Evolutionary conservation across 2,888 invertebrate species (phyloP).

Genomic region (Scelioninae gen. 1): DNA sequence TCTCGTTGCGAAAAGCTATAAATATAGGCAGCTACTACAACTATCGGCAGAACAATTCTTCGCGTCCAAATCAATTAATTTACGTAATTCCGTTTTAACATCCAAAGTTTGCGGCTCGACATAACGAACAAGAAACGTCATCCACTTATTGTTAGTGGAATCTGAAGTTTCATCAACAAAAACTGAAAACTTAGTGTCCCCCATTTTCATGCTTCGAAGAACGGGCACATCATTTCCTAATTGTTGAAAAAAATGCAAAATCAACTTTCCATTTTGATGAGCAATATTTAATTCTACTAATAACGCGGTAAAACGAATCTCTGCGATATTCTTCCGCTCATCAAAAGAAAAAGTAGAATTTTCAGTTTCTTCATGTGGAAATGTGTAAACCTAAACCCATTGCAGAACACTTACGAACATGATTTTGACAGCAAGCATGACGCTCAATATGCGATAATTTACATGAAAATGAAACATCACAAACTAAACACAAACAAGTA

Average conservation of each 20-base stretch:
- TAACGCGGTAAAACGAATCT: constrained; percentile 3
- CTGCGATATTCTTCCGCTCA: background rate
- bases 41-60: constrained; percentile 13
- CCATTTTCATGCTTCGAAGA: background rate
- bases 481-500: constrained; percentile 6
- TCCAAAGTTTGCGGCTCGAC: background rate
- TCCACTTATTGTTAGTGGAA: background rate
- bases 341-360: no score
- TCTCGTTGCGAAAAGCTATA: no score
- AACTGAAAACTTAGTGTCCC: background rate
- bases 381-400: no score
- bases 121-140: background rate
- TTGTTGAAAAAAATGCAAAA: background rate
- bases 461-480: constrained; percentile 3
- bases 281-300: background rate
- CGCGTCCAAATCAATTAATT: constrained; percentile 22
- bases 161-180: background rate
- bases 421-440: background rate
- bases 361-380: no score
- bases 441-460: constrained; percentile 7
- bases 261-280: background rate
- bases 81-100: constrained; percentile 5
- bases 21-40: no score
- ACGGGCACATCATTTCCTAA: background rate
- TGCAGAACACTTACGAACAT: no score